Base-by-base conservation (phyloP, 2,797 vertebrate species). In the Lutjanus campechanus region DNA sequence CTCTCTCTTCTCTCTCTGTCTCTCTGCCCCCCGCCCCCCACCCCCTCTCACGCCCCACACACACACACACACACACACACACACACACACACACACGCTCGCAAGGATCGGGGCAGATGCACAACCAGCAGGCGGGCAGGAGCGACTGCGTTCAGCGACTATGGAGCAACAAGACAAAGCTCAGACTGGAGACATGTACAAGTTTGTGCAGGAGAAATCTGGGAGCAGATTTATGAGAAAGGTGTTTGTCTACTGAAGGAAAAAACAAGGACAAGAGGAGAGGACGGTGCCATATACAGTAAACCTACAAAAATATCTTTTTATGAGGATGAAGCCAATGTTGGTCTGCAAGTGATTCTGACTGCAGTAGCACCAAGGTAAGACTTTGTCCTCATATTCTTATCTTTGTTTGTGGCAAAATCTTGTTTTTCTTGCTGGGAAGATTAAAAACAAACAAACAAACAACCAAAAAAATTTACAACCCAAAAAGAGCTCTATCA, bases 111-210 rank as follows among this genome's bases (percentile, higher is more conserved):
- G 73, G 83, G 78, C 81, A 91, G 88, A 86, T 79, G 87, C 86
- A 88, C 83, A 86, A 70, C 62, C 61, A 86, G 44, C 82, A 88
- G 83, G 44, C 82, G 87, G 83, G 82, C 88, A 87, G 76, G 69
- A 91, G 77, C 49, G 41, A 51, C 73, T 91, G 74, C 17, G 20
- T 72, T 82, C 75, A 78, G 78, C 58, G 16, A 82, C 81, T 55
- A 95, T 92, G 92, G 88, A 86, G 72, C 86, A 87, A 73, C 81
- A 81, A 87, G 82, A 89, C 82, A 70, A 76, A 77, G 74, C 83
- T 86, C 73, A 77, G 76, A 69, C 36, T 83, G 80, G 87, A 87
- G 79, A 82, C 69, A 82, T 60, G n/a, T 72, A 62, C 77, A 88
- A 90, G 71, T 93, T 91, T 77, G 69, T 66, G 65, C 62, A 60